phyloP scores from a whole-genome alignment of 2,797 vertebrate species.

The Iguana delicatissima region DNA sequence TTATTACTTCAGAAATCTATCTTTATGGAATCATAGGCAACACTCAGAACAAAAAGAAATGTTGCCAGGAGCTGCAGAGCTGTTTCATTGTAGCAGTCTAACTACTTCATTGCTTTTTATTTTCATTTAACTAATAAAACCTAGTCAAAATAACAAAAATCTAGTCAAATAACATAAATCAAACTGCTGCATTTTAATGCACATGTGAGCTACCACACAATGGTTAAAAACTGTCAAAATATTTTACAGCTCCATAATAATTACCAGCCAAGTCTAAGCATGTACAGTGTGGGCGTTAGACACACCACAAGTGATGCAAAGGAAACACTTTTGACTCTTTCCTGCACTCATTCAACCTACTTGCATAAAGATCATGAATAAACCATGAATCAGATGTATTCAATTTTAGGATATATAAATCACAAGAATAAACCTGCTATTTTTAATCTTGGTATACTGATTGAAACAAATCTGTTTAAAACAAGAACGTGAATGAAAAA shows the following conservation, averaged over 20 bases:
- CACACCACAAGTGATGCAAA: conserved; percentile 72
- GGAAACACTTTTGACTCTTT: conserved; percentile 60
- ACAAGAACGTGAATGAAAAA: not conserved
- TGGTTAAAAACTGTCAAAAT: conserved; percentile 85
- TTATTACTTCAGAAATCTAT: conserved; percentile 58
- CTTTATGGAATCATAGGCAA: conserved; percentile 45
- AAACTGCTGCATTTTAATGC: conserved; percentile 72
- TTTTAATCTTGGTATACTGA: not conserved
- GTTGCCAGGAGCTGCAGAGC: conserved; percentile 64
- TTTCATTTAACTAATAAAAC: conserved; percentile 31
- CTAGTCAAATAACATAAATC: conserved; percentile 64
- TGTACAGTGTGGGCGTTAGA: conserved; percentile 79
- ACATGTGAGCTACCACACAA: conserved; percentile 78
- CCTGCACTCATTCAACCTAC: conserved; percentile 51
- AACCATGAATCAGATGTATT: conserved; percentile 48
- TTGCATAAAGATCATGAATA: conserved; percentile 54
- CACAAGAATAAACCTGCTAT: fast-evolving
- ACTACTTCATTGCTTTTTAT: conserved; percentile 63
- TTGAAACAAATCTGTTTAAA: not conserved
- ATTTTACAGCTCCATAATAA: conserved; percentile 84
- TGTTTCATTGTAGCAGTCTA: conserved; percentile 67
- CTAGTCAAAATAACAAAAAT: conserved; percentile 59
- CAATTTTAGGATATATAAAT: fast-evolving
- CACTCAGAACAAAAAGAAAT: conserved; percentile 61
- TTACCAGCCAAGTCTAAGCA: conserved; percentile 83